Conservation (phyloP, 2,797 vertebrate genomes). For the Ceryle rudis region DNA sequence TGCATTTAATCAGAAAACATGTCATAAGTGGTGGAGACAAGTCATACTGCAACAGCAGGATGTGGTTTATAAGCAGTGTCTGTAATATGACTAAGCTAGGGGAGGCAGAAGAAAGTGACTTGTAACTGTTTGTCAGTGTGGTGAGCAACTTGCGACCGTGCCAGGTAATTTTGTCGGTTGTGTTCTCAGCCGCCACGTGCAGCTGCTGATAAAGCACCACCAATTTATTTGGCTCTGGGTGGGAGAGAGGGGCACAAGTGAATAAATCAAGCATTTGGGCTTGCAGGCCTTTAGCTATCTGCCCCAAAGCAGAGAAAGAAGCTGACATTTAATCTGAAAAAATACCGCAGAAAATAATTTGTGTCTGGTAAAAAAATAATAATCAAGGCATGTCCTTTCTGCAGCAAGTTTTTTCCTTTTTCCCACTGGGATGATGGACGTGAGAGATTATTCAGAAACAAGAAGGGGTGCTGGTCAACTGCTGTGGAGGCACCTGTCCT, state of each 20-base stretch:
- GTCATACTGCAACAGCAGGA: constrained; percentile 44
- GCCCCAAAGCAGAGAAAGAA: not conserved
- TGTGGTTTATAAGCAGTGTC: constrained; percentile 32
- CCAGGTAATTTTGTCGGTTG: constrained; percentile 17
- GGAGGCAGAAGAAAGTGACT: constrained; percentile 54
- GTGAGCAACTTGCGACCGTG: not conserved
- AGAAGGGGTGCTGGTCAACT: not conserved
- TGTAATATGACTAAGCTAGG: constrained; percentile 26
- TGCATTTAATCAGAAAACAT: not conserved
- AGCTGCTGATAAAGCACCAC: not conserved
- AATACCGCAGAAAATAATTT: constrained; percentile 3
- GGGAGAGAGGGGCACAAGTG: constrained; percentile 4
- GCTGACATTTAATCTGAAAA: not conserved
- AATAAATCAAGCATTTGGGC: not conserved
- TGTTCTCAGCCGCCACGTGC: constrained; percentile 3
- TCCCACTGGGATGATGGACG: not conserved
- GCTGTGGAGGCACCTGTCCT: not conserved
- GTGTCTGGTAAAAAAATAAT: not conserved
- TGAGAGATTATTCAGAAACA: constrained; percentile 37
- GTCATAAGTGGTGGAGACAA: not conserved
- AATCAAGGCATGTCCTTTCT: not conserved
- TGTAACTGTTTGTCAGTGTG: constrained; percentile 21
- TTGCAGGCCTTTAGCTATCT: not conserved
- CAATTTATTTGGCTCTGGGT: not conserved
- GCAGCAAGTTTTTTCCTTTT: constrained; percentile 42